Evolutionary conservation across 2,888 invertebrate genomes (phyloP).

Genomic region (Helicoverpa assulta): DNA sequence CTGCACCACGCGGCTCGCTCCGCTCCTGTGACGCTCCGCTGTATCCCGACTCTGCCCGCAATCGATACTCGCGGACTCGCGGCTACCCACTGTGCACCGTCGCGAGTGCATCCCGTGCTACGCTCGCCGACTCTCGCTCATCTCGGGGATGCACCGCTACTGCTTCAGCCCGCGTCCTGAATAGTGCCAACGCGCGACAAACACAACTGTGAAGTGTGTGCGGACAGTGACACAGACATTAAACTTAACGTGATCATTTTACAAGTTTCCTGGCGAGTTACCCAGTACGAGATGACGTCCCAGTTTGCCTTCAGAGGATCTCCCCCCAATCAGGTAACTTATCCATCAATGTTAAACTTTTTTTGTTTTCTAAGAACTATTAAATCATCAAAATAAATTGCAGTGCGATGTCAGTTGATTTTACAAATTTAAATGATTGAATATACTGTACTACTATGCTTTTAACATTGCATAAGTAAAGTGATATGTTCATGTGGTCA

Average conservation of each 20-base stretch:
- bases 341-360: slow-evolving; percentile 32
- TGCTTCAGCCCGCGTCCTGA: slow-evolving; percentile 64
- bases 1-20: slow-evolving; percentile 87
- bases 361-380: slow-evolving; percentile 20
- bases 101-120: slow-evolving; percentile 76
- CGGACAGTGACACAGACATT: slow-evolving; percentile 82
- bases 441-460: slow-evolving; percentile 44
- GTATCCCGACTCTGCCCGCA: slow-evolving; percentile 76
- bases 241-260: slow-evolving; percentile 75
- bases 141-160: slow-evolving; percentile 69
- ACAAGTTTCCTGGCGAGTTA: slow-evolving; percentile 75
- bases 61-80: slow-evolving; percentile 77
- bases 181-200: slow-evolving; percentile 73
- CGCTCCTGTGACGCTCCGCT: slow-evolving; percentile 78
- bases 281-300: slow-evolving; percentile 87
- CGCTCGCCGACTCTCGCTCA: slow-evolving; percentile 60
- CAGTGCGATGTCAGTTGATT: slow-evolving; percentile 70
- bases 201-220: slow-evolving; percentile 88
- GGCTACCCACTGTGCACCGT: slow-evolving; percentile 59
- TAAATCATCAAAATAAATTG: slow-evolving; percentile 57
- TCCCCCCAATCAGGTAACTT: slow-evolving; percentile 87
- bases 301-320: slow-evolving; percentile 90
- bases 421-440: slow-evolving; percentile 34
- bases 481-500: slow-evolving; percentile 62
- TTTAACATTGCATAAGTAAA: slow-evolving; percentile 45